Evolutionary conservation across 2,113 vertebrate species (phyloP).

Genomic region (Columba janthina): DNA sequence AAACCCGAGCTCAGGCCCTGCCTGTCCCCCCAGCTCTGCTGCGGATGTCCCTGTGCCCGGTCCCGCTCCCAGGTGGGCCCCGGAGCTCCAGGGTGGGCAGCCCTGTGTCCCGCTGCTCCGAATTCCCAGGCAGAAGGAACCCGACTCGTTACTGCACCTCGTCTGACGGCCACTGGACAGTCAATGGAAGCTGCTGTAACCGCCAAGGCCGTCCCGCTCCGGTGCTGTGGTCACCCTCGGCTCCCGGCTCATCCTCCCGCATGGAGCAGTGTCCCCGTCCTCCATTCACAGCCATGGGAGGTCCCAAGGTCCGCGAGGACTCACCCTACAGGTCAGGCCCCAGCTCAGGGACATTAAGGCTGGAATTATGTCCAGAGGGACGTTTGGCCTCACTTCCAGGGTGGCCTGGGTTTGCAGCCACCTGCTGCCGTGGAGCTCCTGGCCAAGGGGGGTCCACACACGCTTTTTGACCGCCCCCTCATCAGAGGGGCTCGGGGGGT

Average conservation of each 20-base stretch:
- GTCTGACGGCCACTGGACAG: rapidly evolving
- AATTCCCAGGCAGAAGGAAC: neutral
- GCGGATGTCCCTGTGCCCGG: neutral
- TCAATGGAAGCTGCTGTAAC: neutral
- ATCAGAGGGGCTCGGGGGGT: neutral
- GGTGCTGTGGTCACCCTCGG: rapidly evolving
- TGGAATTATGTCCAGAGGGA: neutral
- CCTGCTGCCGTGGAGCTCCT: neutral
- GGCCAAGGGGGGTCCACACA: neutral
- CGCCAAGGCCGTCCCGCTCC: rapidly evolving
- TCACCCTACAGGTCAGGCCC: neutral
- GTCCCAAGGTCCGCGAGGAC: rapidly evolving
- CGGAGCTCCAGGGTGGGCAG: neutral
- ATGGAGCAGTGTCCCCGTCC: neutral
- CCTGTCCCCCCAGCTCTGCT: rapidly evolving
- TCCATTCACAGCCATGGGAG: rapidly evolving
- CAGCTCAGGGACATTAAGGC: neutral
- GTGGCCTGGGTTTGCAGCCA: slow-evolving; percentile 54
- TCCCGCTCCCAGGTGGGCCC: neutral
- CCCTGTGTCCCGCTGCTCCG: neutral
- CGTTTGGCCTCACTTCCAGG: slow-evolving; percentile 65
- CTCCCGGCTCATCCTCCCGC: neutral
- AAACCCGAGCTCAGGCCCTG: neutral
- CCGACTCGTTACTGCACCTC: rapidly evolving
- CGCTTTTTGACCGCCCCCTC: neutral